These are phyloP conservation scores for Colius striatus DNA, from an alignment of 2,113 vertebrate genomes.

Conservation along the genomic window DNA sequence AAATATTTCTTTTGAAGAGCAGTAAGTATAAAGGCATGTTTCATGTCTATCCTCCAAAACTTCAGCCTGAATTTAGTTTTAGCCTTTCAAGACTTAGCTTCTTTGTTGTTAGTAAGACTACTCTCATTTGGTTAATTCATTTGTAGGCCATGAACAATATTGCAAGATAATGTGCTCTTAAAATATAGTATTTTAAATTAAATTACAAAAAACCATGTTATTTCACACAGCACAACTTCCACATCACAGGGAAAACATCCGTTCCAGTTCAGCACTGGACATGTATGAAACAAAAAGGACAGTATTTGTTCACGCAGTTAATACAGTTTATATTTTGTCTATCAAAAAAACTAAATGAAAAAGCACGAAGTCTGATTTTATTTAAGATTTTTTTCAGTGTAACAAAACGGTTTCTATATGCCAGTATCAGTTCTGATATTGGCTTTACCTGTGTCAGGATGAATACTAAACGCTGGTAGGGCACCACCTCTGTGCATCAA, in stretches of 20 bases:
- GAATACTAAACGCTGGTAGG: constrained; percentile 86
- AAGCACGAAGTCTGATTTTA: not conserved
- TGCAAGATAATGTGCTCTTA: not conserved
- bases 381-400: not conserved
- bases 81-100: not conserved
- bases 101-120: not conserved
- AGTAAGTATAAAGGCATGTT: not conserved
- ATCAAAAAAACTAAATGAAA: not conserved
- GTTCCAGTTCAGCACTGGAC: not conserved
- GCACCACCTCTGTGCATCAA: constrained; percentile 89
- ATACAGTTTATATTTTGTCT: not conserved
- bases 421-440: not conserved
- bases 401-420: not conserved
- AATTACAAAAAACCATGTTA: not conserved
- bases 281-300: not conserved
- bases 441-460: constrained; percentile 85
- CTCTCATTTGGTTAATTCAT: not conserved
- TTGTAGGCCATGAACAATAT: not conserved
- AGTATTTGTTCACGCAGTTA: not conserved
- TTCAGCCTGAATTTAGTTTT: not conserved
- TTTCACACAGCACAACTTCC: not conserved
- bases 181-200: not conserved
- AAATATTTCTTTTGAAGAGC: not conserved
- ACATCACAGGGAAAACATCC: not conserved
- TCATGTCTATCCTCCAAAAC: not conserved